Conservation (phyloP, 1,140 invertebrate genomes). For the Eupristina koningsbergeri region DNA sequence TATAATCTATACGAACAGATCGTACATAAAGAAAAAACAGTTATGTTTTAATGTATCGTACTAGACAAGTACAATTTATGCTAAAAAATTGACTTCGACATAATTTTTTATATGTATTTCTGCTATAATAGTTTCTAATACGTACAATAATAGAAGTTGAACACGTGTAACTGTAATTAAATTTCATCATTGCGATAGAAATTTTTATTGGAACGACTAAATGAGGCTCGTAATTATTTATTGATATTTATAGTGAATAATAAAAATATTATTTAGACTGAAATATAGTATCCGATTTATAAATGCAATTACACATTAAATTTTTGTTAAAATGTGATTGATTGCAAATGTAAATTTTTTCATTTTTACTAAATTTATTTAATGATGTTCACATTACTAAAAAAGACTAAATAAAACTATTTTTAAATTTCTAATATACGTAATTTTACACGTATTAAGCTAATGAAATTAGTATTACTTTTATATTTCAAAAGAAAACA, state of each 20-base stretch:
- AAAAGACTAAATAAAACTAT: background rate
- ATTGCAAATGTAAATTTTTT: background rate
- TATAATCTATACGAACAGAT: background rate
- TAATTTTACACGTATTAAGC: background rate
- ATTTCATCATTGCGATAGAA: background rate
- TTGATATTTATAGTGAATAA: background rate
- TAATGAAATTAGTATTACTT: background rate
- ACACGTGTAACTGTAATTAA: background rate
- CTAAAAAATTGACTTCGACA: slow-evolving; percentile 15
- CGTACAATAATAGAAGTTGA: background rate
- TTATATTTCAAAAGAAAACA: background rate
- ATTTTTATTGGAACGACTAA: slow-evolving; percentile 26
- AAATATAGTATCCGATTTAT: background rate
- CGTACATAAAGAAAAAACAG: slow-evolving; percentile 43
- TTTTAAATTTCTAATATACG: background rate
- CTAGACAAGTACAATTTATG: slow-evolving; percentile 32
- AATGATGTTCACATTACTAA: background rate
- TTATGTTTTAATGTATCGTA: slow-evolving; percentile 35
- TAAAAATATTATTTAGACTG: slow-evolving; percentile 3
- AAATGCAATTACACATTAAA: background rate
- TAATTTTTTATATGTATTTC: slow-evolving; percentile 2
- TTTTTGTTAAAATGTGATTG: background rate
- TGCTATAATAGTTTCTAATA: background rate
- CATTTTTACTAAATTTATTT: background rate
- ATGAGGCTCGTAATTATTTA: slow-evolving; percentile 14